Evolutionary conservation across 2,888 invertebrate genomes (phyloP), one percentile per base, ranked within the genome.

Genomic region (Pegoplata infirma): DNA sequence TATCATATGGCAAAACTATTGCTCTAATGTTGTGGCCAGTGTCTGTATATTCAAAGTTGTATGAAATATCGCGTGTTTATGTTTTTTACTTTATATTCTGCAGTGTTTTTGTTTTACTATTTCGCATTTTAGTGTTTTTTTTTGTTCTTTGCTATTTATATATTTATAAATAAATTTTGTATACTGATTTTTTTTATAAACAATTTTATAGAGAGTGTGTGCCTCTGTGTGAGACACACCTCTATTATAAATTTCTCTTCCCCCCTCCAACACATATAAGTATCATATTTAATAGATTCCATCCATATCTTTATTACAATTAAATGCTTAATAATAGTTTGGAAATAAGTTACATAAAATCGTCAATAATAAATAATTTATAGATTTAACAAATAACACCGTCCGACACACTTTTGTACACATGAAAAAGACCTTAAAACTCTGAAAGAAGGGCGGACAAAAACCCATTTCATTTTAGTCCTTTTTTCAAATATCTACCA

Each of bases 311-410:
- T 25, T 32, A 55, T 67, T 55, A 46, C n/a, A 25, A 23, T 68
- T 23, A 58, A 58, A 58, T 68, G 49, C 49, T 68, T 58, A 40
- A 68, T 58, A 58, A 58, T 68, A 49, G 36, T 17, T 40, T 58
- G 47, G 23, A 16, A 44, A 12, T 12, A n/a, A 44, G 25, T 49
- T 56, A 58, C 25, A 56, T 56, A 32, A 56, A 56, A 14, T 46
- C 19, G 10, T 64, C 44, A 66, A 17, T 25, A 55, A 55, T 25
- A 55, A 55, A 32, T 25, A 25, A 25, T 25, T 32, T 32, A 32
- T 7, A 32, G 7, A 32, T 32, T 32, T 2, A 32, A 4, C 32
- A 32, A 32, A 7, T 32, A 32, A 32, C 8, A 32, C 32, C n/a
- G n/a, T n/a, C n/a, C n/a, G n/a, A n/a, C n/a, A n/a, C n/a, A n/a